phyloP scores from a whole-genome alignment of 2,113 vertebrate genomes.

The Echinops telfairi region DNA sequence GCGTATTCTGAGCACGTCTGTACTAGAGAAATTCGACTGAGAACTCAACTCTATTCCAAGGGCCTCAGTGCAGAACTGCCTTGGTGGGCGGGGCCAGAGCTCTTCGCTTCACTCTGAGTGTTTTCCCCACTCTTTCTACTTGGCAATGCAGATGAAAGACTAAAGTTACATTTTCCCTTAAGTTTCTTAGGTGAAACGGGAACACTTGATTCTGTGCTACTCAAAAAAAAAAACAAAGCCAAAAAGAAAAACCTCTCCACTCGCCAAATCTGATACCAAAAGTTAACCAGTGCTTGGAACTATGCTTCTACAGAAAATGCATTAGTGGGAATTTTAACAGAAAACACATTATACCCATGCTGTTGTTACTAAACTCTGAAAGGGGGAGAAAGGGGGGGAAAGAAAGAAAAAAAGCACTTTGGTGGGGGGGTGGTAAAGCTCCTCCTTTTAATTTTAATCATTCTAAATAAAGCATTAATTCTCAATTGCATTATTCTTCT shows the following conservation, averaged over 20 bases:
- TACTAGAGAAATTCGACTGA: background rate
- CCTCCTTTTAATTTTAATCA: background rate
- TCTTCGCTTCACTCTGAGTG: background rate
- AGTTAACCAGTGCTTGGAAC: conserved; percentile 66
- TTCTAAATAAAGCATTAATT: background rate
- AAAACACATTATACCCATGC: conserved; percentile 49
- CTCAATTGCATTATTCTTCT: conserved; percentile 10
- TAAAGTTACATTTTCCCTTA: conserved; percentile 55
- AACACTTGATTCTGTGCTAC: conserved; percentile 39
- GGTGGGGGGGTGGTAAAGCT: background rate
- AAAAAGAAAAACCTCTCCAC: background rate
- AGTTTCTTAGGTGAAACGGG: conserved; percentile 34
- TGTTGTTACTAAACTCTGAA: background rate
- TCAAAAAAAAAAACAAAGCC: conserved; percentile 8
- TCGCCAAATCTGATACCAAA: conserved; percentile 61
- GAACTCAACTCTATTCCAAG: background rate
- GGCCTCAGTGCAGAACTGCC: background rate
- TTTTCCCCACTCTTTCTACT: conserved; percentile 20
- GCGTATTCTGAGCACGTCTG: background rate
- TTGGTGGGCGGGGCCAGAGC: background rate
- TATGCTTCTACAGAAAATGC: conserved; percentile 61
- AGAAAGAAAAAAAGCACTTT: too few relatives aligned
- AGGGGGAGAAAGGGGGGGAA: too few relatives aligned
- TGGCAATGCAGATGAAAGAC: conserved; percentile 43
- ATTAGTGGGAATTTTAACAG: conserved; percentile 68